Evolutionary conservation across 2,113 vertebrate genomes (phyloP).

Genomic region (Columba livia): DNA sequence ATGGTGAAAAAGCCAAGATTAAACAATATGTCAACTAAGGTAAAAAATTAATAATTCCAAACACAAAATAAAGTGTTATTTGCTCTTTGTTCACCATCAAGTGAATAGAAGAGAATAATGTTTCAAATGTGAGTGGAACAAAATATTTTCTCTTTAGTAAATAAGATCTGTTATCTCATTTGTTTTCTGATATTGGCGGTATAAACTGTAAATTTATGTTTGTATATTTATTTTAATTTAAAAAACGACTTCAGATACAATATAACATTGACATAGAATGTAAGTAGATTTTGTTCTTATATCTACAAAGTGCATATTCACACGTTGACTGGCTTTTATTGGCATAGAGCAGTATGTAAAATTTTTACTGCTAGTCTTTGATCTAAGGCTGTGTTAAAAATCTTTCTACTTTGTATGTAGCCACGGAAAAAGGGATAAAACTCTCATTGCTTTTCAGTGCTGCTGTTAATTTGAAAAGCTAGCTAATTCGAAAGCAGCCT

Average conservation of each 20-base stretch:
- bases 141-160: neutral
- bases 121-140: neutral
- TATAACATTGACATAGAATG: neutral
- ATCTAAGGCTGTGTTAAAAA: neutral
- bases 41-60: neutral
- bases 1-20: neutral
- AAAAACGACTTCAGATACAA: neutral
- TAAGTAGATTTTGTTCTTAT: neutral
- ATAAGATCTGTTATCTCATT: neutral
- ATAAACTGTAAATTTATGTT: neutral
- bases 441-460: neutral
- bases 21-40: neutral
- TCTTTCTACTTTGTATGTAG: neutral
- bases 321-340: neutral
- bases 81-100: neutral
- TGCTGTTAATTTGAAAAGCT: neutral
- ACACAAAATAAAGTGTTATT: neutral
- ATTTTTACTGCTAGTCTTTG: neutral
- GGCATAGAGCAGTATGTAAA: neutral
- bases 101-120: neutral
- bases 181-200: neutral
- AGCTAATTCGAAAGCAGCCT: neutral
- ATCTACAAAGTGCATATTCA: neutral
- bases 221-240: neutral
- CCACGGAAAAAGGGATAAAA: neutral